Conservation (phyloP, 2,797 vertebrate species). For the Apogon hyalosoma region DNA sequence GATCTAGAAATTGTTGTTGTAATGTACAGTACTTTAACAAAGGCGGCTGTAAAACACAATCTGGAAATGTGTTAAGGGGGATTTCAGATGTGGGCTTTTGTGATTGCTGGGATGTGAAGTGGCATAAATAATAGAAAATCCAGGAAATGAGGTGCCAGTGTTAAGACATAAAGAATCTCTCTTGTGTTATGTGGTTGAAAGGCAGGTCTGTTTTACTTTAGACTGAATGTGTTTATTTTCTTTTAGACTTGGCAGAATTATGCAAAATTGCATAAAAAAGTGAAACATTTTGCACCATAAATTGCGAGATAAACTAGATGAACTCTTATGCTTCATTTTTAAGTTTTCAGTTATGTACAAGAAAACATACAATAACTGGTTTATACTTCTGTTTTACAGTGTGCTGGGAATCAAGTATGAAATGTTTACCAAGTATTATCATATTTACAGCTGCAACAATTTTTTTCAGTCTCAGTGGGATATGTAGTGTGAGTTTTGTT, state of each 20-base stretch:
- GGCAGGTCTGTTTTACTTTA: not conserved
- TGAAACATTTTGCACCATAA: not conserved
- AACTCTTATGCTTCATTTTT: not conserved
- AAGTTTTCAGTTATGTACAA: not conserved
- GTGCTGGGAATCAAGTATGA: not conserved
- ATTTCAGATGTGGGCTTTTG: slow-evolving; percentile 56
- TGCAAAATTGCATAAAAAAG: not conserved
- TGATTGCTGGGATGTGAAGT: slow-evolving; percentile 45
- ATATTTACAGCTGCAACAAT: not conserved
- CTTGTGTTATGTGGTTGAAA: slow-evolving; percentile 35
- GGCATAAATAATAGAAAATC: slow-evolving; percentile 44
- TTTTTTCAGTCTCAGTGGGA: slow-evolving; percentile 15
- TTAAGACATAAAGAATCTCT: slow-evolving; percentile 10
- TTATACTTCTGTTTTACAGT: not conserved
- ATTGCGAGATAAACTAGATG: not conserved
- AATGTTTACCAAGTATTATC: not conserved
- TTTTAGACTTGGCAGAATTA: not conserved
- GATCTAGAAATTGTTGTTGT: slow-evolving; percentile 67
- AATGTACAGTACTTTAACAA: slow-evolving; percentile 68
- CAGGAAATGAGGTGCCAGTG: slow-evolving; percentile 5
- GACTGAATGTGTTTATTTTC: no score
- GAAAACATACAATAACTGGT: not conserved
- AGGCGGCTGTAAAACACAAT: slow-evolving; percentile 60
- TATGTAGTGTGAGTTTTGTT: slow-evolving; percentile 7
- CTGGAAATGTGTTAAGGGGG: slow-evolving; percentile 44